Conservation (phyloP, 1,140 invertebrate genomes). For the Drosophila sucinea region DNA sequence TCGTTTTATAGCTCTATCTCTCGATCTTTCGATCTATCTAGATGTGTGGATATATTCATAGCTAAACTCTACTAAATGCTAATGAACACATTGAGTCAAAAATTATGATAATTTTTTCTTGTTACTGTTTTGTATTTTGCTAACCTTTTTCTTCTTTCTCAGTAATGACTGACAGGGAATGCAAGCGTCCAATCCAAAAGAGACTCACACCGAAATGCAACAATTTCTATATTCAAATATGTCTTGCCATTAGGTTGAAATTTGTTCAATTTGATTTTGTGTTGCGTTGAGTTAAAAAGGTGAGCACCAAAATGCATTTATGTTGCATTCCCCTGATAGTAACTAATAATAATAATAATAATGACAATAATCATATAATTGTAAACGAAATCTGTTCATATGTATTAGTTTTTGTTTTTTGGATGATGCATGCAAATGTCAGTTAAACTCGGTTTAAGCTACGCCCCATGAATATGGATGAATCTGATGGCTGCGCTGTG, state of each 20-base stretch:
- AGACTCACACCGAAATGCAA: background rate
- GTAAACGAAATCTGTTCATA: conserved; percentile 23
- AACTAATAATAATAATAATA: conserved; percentile 9
- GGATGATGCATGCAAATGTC: conserved; percentile 37
- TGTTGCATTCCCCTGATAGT: background rate
- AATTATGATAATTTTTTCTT: conserved; percentile 63
- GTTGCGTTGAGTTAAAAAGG: too few species aligned
- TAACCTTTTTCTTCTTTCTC: conserved; percentile 13
- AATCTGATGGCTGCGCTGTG: conserved; percentile 40
- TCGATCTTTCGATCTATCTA: background rate
- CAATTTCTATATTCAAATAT: too few species aligned
- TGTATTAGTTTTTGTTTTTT: background rate
- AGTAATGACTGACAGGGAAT: conserved; percentile 29
- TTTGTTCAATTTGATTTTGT: too few species aligned
- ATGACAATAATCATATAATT: conserved; percentile 6
- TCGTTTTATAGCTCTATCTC: conserved; percentile 17
- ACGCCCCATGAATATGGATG: conserved; percentile 51
- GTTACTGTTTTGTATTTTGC: conserved; percentile 21
- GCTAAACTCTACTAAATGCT: conserved; percentile 71
- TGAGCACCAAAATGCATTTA: too few species aligned
- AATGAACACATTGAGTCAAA: conserved; percentile 81
- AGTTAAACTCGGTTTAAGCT: conserved; percentile 78
- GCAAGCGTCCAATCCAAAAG: background rate
- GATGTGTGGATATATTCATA: conserved; percentile 6
- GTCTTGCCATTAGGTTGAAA: too few species aligned